phyloP scores from a whole-genome alignment of 2,888 invertebrate genomes.

The Aporophyla nigra region DNA sequence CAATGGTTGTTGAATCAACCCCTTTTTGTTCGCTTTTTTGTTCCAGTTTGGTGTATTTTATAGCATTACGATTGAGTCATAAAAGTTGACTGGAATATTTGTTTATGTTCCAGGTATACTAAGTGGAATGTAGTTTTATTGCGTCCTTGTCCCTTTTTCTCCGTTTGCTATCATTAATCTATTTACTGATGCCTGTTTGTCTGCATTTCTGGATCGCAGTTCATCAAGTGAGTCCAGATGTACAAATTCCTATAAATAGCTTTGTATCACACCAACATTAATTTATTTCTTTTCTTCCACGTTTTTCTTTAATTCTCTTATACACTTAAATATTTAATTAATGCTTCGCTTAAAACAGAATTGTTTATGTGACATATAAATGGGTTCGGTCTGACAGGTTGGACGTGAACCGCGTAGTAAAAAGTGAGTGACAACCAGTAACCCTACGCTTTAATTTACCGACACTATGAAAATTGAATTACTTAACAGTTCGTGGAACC shows the following conservation, averaged over 20 bases:
- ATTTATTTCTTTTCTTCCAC: neutral
- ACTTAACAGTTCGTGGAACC: neutral
- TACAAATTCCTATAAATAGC: neutral
- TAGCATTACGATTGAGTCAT: conserved; percentile 9
- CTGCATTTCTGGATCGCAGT: conserved; percentile 19
- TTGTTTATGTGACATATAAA: conserved; percentile 39
- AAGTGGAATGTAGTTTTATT: conserved; percentile 34
- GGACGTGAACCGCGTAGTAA: conserved; percentile 15
- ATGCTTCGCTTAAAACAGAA: neutral
- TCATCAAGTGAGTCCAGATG: conserved; percentile 7
- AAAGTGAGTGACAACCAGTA: conserved; percentile 2
- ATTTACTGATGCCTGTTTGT: conserved; percentile 4
- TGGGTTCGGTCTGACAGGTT: conserved; percentile 21
- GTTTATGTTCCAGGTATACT: conserved; percentile 17
- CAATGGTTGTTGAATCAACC: conserved; percentile 11
- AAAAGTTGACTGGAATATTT: conserved; percentile 20
- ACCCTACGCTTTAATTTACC: conserved; percentile 6
- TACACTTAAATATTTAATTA: conserved; percentile 1
- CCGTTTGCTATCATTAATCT: conserved; percentile 16
- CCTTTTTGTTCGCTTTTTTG: neutral
- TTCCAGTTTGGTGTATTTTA: conserved; percentile 15
- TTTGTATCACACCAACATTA: neutral
- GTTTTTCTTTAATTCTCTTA: neutral
- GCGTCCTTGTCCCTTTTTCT: conserved; percentile 33
- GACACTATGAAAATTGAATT: neutral